These are phyloP conservation scores for Danaus melanippus DNA, from an alignment of 1,140 invertebrate genomes.

Conservation along the genomic window DNA sequence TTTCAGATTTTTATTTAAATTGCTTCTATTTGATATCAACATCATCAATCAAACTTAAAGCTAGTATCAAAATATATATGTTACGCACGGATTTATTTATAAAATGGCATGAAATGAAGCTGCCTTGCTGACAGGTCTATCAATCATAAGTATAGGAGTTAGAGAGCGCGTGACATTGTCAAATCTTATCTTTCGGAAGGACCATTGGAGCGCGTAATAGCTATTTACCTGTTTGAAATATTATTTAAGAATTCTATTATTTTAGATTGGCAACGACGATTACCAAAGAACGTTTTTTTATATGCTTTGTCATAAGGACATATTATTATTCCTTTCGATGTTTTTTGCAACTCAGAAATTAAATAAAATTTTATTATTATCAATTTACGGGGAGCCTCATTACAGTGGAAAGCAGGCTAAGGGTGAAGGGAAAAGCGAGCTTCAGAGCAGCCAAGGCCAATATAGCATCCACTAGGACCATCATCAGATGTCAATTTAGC, in stretches of 20 bases:
- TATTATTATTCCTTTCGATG: too few relatives aligned
- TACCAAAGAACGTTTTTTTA: constrained; percentile 23
- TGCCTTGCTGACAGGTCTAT: constrained; percentile 40
- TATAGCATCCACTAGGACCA: too few relatives aligned
- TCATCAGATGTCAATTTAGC: too few relatives aligned
- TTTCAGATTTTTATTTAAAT: constrained; percentile 4
- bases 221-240: constrained; percentile 61
- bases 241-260: constrained; percentile 51
- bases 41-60: constrained; percentile 22
- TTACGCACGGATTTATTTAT: constrained; percentile 44
- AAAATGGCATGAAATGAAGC: constrained; percentile 50
- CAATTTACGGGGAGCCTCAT: too few relatives aligned
- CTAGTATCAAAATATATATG: constrained; percentile 14
- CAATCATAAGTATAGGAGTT: constrained; percentile 39
- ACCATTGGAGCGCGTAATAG: constrained; percentile 60
- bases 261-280: constrained; percentile 41
- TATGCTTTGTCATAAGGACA: too few relatives aligned
- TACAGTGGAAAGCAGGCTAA: too few relatives aligned
- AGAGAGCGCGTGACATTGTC: constrained; percentile 37
- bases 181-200: constrained; percentile 46
- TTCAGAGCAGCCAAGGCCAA: too few relatives aligned
- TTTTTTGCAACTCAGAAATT: too few relatives aligned
- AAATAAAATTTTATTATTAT: too few relatives aligned
- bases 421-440: too few relatives aligned
- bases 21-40: not conserved